Evolutionary conservation across 2,888 invertebrate species (phyloP).

Genomic region (Thera britannica): DNA sequence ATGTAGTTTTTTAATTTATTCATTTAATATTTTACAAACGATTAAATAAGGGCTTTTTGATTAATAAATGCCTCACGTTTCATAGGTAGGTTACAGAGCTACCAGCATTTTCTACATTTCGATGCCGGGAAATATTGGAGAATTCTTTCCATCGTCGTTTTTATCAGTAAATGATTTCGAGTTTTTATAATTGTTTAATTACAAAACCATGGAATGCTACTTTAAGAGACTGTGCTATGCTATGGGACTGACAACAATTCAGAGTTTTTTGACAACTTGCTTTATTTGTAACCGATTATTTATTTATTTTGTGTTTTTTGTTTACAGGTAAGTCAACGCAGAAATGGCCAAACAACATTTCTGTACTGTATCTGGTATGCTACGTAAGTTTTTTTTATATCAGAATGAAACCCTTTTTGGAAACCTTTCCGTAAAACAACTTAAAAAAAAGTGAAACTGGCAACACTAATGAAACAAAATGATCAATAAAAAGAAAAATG

Average conservation of each 20-base stretch:
- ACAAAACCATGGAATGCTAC: not conserved
- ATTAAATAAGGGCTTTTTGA: too few relatives aligned
- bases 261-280: not conserved
- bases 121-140: not conserved
- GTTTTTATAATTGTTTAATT: not conserved
- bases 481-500: too few relatives aligned
- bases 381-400: not conserved
- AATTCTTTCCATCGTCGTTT: not conserved
- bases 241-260: not conserved
- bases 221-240: not conserved
- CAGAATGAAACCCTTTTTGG: not conserved
- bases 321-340: slow-evolving; percentile 33
- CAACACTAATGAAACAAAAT: too few relatives aligned
- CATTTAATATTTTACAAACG: too few relatives aligned
- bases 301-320: slow-evolving; percentile 21
- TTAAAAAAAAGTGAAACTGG: too few relatives aligned
- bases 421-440: not conserved
- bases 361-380: not conserved
- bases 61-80: not conserved
- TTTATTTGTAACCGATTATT: not conserved
- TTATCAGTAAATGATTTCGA: not conserved
- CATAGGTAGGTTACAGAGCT: not conserved
- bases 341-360: not conserved
- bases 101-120: not conserved
- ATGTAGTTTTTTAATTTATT: too few relatives aligned